Evolutionary conservation across 2,888 invertebrate genomes (phyloP).

Genomic region (Caenorhabditis sinica): DNA sequence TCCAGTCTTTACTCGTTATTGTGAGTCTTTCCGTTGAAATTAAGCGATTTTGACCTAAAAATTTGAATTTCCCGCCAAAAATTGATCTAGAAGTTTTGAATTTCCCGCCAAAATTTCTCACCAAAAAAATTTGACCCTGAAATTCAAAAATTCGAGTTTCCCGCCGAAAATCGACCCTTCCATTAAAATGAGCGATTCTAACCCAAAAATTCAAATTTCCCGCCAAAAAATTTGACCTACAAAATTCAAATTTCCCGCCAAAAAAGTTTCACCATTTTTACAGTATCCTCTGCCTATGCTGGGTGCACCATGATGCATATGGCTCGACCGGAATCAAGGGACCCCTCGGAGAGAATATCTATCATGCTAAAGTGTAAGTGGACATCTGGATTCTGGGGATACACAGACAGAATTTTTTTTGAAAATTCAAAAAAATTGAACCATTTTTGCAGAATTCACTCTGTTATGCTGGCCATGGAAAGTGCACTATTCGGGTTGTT

Average conservation of each 20-base stretch:
- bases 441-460: slow-evolving; percentile 88
- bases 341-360: slow-evolving; percentile 76
- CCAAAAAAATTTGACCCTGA: neutral
- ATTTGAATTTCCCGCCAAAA: too few relatives aligned
- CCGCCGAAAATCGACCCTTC: neutral
- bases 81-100: neutral
- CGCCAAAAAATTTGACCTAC: too few relatives aligned
- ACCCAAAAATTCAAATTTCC: neutral
- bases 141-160: neutral
- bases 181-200: too few relatives aligned
- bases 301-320: slow-evolving; percentile 80
- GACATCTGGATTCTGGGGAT: neutral
- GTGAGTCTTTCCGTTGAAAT: slow-evolving; percentile 67
- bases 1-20: slow-evolving; percentile 76
- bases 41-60: neutral
- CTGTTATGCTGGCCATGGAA: slow-evolving; percentile 90
- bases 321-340: slow-evolving; percentile 73
- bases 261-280: slow-evolving; percentile 17
- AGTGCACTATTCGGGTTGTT: slow-evolving; percentile 92
- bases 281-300: slow-evolving; percentile 79
- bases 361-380: slow-evolving; percentile 81
- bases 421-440: neutral
- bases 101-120: slow-evolving; percentile 14
- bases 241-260: neutral
- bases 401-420: neutral